Conservation (phyloP, 2,888 invertebrate species). For the Augochlorella aurata region DNA sequence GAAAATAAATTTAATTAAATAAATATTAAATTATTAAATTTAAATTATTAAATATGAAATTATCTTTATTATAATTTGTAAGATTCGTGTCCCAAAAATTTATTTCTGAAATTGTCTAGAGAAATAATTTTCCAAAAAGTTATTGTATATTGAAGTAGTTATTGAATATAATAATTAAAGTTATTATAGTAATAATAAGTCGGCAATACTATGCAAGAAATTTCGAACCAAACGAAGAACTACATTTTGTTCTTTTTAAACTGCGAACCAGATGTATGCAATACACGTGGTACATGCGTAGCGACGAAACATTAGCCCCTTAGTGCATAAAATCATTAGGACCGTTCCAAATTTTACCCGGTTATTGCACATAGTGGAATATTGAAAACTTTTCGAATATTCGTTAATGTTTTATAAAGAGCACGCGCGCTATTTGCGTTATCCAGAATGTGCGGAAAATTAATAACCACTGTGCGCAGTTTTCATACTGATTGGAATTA, state of each 20-base stretch:
- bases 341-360: not conserved
- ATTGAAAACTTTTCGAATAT: constrained; percentile 25
- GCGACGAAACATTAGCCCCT: not conserved
- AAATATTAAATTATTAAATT: no score
- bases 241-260: not conserved
- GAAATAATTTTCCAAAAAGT: no score
- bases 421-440: not conserved
- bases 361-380: not conserved
- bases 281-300: not conserved
- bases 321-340: not conserved
- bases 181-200: no score
- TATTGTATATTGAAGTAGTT: no score
- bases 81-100: no score
- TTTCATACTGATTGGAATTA: constrained; percentile 19
- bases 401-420: constrained; percentile 7
- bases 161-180: no score
- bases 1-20: no score
- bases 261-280: not conserved
- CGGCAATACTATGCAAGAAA: no score
- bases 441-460: constrained; percentile 12
- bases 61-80: no score
- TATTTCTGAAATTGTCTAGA: no score
- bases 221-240: no score
- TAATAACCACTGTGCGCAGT: constrained; percentile 13
- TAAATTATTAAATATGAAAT: no score